Base-by-base conservation (phyloP, 2,113 vertebrate species). In the Phalacrocorax brasilianus region DNA sequence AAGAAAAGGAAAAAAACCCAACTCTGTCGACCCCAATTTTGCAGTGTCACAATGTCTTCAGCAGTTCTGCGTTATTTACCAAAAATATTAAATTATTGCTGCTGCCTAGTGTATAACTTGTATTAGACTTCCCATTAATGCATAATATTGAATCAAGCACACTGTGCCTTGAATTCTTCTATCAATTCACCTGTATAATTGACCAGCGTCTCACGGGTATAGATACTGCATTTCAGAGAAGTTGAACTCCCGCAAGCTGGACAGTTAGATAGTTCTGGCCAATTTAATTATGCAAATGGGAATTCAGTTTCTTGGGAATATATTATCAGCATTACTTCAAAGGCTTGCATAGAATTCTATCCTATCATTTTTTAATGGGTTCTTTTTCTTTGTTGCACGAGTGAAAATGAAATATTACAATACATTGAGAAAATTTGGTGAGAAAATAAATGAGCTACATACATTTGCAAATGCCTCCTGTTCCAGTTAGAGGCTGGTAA, bases 271-370 rank as follows among this genome's bases (percentile, higher is more conserved):
- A 95, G 89, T 95, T 97, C 96, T 93, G 89, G 73, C 84, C 88
- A 96, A 89, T 93, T 97, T 93, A 93, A 96, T 97, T 97, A 97
- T 96, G 96, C 71, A 97, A 96, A 96, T 88, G 40, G 91, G 13
- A 97, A 92, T 96, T 95, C 63, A 61, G 86, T 95, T 97, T 93
- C 67, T 85, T 2, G 4, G 86, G 66, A 81, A 89, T 93, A 49
- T 52, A 94, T 95, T 96, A 89, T 55, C 88, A 90, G 87, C 72
- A 61, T 92, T 91, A 79, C 44, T 96, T 98, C 78, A 90, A 72
- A 97, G 89, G 81, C 49, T 81, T 77, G 77, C 83, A 66, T 11
- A 84, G 75, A 93, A 77, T 91, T 94, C 50, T 95, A 5, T 33
- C 19, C n/a, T 86, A 68, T 95, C 62, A 68, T 72, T 12, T 91